Percentiles rank a stretch among this genome's conserved stretches.
Conservation (phyloP, 2,888 invertebrate species). For the Ditula angustiorana region DNA sequence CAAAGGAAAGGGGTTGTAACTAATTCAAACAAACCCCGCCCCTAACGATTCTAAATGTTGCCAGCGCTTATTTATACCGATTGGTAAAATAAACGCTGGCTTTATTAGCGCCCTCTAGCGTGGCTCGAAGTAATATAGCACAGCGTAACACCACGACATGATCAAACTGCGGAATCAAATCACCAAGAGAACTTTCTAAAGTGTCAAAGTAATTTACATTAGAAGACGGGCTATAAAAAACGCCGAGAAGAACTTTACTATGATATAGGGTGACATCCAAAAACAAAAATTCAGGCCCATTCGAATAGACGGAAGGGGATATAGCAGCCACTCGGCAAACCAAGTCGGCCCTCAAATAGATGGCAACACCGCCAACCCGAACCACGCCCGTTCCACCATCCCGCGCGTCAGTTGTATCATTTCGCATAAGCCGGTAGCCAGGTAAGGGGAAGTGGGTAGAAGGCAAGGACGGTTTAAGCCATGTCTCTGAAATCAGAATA, state of each 20-base stretch:
- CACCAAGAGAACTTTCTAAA: constrained; percentile 21
- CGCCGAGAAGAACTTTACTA: constrained; percentile 27
- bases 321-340: background rate
- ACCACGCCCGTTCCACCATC: background rate
- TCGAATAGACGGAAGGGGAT: background rate
- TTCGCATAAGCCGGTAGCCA: background rate
- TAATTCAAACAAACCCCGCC: too few relatives aligned
- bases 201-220: constrained; percentile 31
- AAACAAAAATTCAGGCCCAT: background rate
- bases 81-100: too few relatives aligned
- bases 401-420: background rate
- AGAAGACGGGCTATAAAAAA: too few relatives aligned
- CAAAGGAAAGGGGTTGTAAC: too few relatives aligned
- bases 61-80: too few relatives aligned
- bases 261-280: background rate
- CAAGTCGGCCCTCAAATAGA: background rate
- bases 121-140: too few relatives aligned
- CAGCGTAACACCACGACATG: too few relatives aligned
- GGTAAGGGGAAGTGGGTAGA: background rate
- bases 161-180: constrained; percentile 5
- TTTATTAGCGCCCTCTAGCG: too few relatives aligned
- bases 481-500: background rate
- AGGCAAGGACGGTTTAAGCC: background rate
- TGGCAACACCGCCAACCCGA: background rate
- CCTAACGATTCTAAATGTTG: too few relatives aligned